phyloP scores from a whole-genome alignment of 2,888 invertebrate species.

The Meta bourneti region DNA sequence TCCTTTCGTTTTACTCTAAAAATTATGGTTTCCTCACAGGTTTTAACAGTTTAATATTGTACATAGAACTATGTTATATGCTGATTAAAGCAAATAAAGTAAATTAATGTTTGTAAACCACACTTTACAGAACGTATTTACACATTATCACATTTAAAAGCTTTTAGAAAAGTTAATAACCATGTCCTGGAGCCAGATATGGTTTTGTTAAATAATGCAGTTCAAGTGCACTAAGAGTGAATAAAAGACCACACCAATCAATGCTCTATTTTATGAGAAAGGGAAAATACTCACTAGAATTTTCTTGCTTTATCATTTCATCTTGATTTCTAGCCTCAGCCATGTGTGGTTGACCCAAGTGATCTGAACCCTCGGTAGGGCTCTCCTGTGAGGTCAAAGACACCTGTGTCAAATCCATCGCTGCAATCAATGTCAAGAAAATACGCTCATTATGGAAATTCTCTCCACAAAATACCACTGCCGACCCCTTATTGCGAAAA shows the following conservation, averaged over 20 bases:
- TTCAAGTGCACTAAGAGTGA: neutral
- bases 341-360: slow-evolving; percentile 6
- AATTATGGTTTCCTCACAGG: too few species aligned
- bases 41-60: too few species aligned
- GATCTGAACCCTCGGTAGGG: slow-evolving; percentile 42
- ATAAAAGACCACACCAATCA: neutral
- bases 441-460: neutral
- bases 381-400: slow-evolving; percentile 41
- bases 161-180: too few species aligned
- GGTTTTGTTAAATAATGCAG: too few species aligned
- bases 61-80: too few species aligned
- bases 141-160: too few species aligned
- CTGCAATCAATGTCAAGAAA: slow-evolving; percentile 1
- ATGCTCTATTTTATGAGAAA: neutral
- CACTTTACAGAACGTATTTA: too few species aligned
- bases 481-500: neutral
- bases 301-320: neutral
- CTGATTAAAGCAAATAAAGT: too few species aligned
- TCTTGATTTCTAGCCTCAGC: slow-evolving; percentile 29
- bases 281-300: slow-evolving; percentile 24
- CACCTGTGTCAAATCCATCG: slow-evolving; percentile 44
- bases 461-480: neutral
- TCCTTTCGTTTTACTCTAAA: too few species aligned
- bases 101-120: too few species aligned
- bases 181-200: too few species aligned